A percentile compares a stretch with the other conserved stretches of the same genome.
Evolutionary conservation across 2,888 invertebrate genomes (phyloP).

Genomic region (Drosophila melanosoma): DNA sequence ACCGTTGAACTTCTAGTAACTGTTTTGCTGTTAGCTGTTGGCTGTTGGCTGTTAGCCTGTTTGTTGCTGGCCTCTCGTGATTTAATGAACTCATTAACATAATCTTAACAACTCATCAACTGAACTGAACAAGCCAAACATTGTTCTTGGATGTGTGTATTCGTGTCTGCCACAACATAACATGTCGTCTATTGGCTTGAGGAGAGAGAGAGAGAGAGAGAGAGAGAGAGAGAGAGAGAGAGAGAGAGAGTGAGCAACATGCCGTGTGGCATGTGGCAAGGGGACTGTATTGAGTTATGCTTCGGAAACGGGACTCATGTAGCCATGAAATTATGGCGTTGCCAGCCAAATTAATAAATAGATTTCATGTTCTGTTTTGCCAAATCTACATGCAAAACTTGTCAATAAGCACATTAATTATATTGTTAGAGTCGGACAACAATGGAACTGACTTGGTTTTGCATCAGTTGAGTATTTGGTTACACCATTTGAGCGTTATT

Average conservation of each 20-base stretch:
- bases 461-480: background rate
- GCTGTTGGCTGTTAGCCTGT: conserved; percentile 38
- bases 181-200: conserved; percentile 24
- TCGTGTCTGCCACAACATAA: conserved; percentile 28
- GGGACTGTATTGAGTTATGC: conserved; percentile 54
- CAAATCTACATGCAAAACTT: conserved; percentile 1
- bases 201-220: too few species aligned
- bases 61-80: conserved; percentile 58
- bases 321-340: conserved; percentile 73
- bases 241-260: conserved; percentile 47
- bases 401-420: conserved; percentile 43
- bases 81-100: conserved; percentile 79
- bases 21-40: background rate
- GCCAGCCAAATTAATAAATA: conserved; percentile 69
- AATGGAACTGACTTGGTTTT: background rate
- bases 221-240: too few species aligned
- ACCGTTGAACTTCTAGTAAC: background rate
- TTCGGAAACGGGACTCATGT: conserved; percentile 69
- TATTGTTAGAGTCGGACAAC: conserved; percentile 22
- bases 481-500: conserved; percentile 9
- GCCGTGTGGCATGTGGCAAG: conserved; percentile 54
- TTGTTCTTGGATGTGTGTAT: conserved; percentile 10
- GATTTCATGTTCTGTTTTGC: conserved; percentile 25
- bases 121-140: conserved; percentile 53
- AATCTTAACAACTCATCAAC: conserved; percentile 77